Base-by-base conservation (phyloP, 1,140 invertebrate species). In the Macrobrachium rosenbergii region DNA sequence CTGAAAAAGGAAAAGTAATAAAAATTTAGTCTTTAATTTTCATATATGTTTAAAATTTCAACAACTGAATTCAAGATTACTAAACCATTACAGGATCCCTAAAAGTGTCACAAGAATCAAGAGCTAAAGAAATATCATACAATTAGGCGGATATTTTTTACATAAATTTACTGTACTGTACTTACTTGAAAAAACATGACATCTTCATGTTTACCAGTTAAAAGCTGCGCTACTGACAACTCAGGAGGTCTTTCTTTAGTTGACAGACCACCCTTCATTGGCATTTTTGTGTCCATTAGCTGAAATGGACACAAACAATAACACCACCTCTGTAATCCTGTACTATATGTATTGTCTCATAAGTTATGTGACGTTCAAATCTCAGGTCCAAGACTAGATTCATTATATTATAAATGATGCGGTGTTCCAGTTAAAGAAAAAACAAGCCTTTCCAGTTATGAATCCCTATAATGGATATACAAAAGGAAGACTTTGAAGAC, bases 141-240 rank as follows among this genome's bases (percentile, higher is more conserved):
- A 72, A 12, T 28, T 17, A n/a, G 17, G n/a, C 52, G 0, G 12
- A 52, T 52, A 10, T 52, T 52, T 52, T 52, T 52, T 52, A 6
- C 19, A 52, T n/a, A 52, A n/a, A n/a, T n/a, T n/a, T n/a, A n/a
- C n/a, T 82, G 7, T 45, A 11, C 16, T 45, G n/a, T 16, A 52
- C 78, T 23, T 59, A 86, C 83, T 64, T 86, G 83, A 80, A 86
- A 75, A 28, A 86, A 86, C 77, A 86, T 80, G 69, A 86, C 69
- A 19, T 86, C 76, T 45, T 72, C 64, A 60, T 86, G 83, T 43
- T 80, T 79, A 37, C 83, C 78, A 19, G 83, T 62, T 72, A 86
- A 43, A 59, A 86, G 83, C 43, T 86, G 83, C 12, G 77, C 45
- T 5, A 80, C 78, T 28, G 77, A 60, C 19, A 60, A 43, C 45